Evolutionary conservation across 2,797 vertebrate genomes (phyloP).

Genomic region (Mus caroli): DNA sequence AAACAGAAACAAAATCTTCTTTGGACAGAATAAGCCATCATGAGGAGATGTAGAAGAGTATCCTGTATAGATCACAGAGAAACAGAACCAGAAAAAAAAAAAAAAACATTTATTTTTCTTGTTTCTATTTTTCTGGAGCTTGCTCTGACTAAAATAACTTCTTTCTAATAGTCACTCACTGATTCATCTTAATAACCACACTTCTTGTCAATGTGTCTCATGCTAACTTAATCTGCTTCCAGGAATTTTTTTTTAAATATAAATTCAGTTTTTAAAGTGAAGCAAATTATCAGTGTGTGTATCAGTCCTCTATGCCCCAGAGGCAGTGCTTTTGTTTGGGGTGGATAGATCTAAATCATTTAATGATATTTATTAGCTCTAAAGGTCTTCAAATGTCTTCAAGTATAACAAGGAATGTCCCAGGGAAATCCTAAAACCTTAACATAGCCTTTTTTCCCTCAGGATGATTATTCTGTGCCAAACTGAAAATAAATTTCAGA

Average conservation of each 20-base stretch:
- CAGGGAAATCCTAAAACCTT: slow-evolving; percentile 17
- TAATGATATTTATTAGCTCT: neutral
- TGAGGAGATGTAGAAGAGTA: neutral
- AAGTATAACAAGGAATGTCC: slow-evolving; percentile 42
- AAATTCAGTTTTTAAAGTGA: slow-evolving; percentile 9
- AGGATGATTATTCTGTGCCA: slow-evolving; percentile 8
- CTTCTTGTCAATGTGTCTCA: neutral
- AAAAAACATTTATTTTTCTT: neutral
- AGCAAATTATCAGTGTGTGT: neutral
- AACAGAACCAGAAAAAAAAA: neutral
- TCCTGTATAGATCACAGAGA: neutral
- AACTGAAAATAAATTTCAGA: slow-evolving; percentile 44
- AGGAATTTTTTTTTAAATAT: neutral
- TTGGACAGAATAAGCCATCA: neutral
- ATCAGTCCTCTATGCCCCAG: neutral
- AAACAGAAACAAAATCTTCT: neutral
- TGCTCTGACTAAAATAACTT: neutral
- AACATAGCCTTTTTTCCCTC: slow-evolving; percentile 3
- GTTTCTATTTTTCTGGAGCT: neutral
- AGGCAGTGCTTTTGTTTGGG: neutral
- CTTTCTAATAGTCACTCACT: neutral
- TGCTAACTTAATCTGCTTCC: neutral
- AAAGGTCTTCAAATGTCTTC: slow-evolving; percentile 22
- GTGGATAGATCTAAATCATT: slow-evolving; percentile 19
- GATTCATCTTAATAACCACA: neutral